Evolutionary conservation across 2,113 vertebrate species (phyloP).

Genomic region (Brevimyrus niger): DNA sequence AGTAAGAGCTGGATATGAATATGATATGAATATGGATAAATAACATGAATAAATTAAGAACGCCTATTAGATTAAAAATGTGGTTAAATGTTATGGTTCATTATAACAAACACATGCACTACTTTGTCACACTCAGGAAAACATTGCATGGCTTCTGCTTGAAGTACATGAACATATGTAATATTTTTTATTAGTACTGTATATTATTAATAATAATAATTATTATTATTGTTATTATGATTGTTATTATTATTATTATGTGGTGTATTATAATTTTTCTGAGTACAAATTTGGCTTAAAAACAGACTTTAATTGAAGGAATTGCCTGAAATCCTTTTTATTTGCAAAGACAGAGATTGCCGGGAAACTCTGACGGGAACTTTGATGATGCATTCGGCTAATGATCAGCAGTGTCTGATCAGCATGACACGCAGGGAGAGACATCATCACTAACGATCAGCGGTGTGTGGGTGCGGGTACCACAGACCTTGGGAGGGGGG

Average conservation of each 20-base stretch:
- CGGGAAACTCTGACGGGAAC: not conserved
- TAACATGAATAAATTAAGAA: not conserved
- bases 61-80: not conserved
- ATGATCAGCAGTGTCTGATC: not conserved
- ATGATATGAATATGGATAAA: too few species aligned
- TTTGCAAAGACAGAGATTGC: not conserved
- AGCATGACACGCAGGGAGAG: not conserved
- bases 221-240: too few species aligned
- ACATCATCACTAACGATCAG: not conserved
- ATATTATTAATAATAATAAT: not conserved
- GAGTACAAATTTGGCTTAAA: not conserved
- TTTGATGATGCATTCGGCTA: not conserved
- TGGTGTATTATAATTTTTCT: too few species aligned
- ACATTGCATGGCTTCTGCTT: not conserved
- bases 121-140: too few species aligned
- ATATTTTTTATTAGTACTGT: not conserved
- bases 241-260: too few species aligned
- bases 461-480: not conserved
- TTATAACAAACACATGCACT: too few species aligned
- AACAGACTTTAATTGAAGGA: not conserved
- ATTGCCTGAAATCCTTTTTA: not conserved
- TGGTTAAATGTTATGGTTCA: not conserved
- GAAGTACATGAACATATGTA: not conserved
- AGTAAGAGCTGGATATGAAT: too few species aligned
- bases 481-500: not conserved